These are phyloP conservation scores for Hippopotamyrus pictus DNA, from an alignment of 2,797 vertebrate genomes.

Conservation along the genomic window DNA sequence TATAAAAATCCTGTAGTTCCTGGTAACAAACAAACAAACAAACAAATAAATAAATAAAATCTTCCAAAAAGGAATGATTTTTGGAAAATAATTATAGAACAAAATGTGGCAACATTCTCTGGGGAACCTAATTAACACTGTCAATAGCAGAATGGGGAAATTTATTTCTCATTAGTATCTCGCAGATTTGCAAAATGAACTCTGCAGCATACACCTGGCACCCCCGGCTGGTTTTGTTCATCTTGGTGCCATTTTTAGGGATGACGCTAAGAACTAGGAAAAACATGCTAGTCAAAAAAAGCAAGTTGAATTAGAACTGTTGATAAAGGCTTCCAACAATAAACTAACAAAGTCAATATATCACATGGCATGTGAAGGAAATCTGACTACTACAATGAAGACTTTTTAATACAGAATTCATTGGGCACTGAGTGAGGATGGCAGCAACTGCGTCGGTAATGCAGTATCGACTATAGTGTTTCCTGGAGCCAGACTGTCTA, in stretches of 20 bases:
- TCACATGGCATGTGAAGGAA: constrained; percentile 17
- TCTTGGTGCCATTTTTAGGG: background rate
- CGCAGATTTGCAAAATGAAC: background rate
- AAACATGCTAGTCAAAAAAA: background rate
- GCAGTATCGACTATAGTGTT: constrained; percentile 23
- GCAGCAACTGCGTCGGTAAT: constrained; percentile 23
- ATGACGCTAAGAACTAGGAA: background rate
- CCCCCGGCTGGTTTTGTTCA: background rate
- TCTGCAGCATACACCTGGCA: background rate
- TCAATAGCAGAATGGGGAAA: background rate
- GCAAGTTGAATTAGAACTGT: background rate
- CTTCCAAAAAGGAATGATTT: background rate
- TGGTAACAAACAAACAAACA: background rate
- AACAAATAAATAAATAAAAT: background rate
- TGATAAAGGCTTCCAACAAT: background rate
- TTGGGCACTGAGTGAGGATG: constrained; percentile 14
- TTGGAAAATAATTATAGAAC: background rate
- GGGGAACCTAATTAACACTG: background rate
- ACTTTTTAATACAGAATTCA: constrained; percentile 31
- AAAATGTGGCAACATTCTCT: background rate
- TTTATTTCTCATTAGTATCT: background rate
- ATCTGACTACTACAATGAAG: constrained; percentile 30
- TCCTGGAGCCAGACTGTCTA: constrained; percentile 28
- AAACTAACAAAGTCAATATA: background rate
- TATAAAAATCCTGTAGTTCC: background rate